These are phyloP conservation scores for Manduca sexta DNA, from an alignment of 1,140 invertebrate species.

Conservation along the genomic window DNA sequence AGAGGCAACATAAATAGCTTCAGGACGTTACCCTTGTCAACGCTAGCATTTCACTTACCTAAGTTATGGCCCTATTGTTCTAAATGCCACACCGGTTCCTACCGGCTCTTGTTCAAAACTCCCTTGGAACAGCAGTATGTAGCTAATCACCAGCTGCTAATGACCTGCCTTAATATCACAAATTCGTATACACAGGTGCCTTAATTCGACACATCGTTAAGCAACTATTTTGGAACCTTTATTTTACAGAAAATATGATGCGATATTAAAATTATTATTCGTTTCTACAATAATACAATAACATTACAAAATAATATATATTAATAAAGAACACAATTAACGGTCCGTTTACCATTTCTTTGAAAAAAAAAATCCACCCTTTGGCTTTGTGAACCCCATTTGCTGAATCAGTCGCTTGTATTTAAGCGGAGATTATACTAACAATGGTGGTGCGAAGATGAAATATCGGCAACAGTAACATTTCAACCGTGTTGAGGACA, in stretches of 20 bases:
- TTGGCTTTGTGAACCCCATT: too few species aligned
- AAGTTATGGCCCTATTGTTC: constrained; percentile 35
- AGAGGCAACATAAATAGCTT: constrained; percentile 24
- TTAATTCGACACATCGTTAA: too few species aligned
- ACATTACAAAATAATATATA: too few species aligned
- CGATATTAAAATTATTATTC: too few species aligned
- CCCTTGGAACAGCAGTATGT: constrained; percentile 6
- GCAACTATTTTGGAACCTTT: too few species aligned
- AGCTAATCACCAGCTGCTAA: constrained; percentile 18
- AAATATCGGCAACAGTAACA: constrained; percentile 22
- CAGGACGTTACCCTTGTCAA: constrained; percentile 37
- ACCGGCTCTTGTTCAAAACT: constrained; percentile 11
- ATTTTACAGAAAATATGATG: too few species aligned
- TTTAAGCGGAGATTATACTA: not conserved
- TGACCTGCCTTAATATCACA: constrained; percentile 3
- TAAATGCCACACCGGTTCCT: constrained; percentile 15
- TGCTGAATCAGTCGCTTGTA: not conserved
- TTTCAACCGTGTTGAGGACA: constrained; percentile 23
- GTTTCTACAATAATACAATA: too few species aligned
- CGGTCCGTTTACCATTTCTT: not conserved
- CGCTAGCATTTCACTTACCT: constrained; percentile 35
- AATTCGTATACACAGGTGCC: constrained; percentile 3
- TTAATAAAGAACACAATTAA: too few species aligned
- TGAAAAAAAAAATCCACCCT: too few species aligned
- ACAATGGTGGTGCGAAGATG: constrained; percentile 2